These are phyloP conservation scores for Pheosia tremula DNA, from an alignment of 2,888 invertebrate species.

Conservation along the genomic window DNA sequence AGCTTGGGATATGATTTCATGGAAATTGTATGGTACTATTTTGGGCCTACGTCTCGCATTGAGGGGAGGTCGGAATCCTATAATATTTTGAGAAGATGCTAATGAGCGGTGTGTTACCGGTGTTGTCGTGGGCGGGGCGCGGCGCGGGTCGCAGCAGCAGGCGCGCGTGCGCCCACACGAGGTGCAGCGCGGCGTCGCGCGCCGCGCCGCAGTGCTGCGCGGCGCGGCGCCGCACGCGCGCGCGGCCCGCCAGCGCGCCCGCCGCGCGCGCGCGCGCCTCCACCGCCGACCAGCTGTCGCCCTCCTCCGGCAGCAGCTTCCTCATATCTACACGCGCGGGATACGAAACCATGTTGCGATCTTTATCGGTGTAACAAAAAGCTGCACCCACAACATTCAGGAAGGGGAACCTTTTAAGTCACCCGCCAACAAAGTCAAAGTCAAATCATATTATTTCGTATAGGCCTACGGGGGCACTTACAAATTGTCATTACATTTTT, in stretches of 20 bases:
- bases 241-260: constrained; percentile 42
- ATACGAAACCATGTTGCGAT: no score
- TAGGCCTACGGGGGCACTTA: no score
- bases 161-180: constrained; percentile 91
- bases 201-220: constrained; percentile 86
- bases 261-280: constrained; percentile 53
- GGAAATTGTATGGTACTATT: no score
- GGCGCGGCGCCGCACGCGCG: constrained; percentile 71
- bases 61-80: not conserved
- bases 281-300: constrained; percentile 37
- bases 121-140: constrained; percentile 48
- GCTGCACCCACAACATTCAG: no score
- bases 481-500: no score
- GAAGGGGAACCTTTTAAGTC: no score
- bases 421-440: no score
- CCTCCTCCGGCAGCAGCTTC: constrained; percentile 65
- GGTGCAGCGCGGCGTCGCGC: constrained; percentile 88
- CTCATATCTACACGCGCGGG: constrained; percentile 77
- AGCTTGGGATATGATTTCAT: no score
- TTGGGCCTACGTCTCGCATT: no score
- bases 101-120: constrained; percentile 12
- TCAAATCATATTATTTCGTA: no score
- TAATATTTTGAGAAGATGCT: not conserved
- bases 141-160: constrained; percentile 87
- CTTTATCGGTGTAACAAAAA: no score